Base-by-base conservation (phyloP, 2,888 invertebrate species). In the Capitulum mitella region DNA sequence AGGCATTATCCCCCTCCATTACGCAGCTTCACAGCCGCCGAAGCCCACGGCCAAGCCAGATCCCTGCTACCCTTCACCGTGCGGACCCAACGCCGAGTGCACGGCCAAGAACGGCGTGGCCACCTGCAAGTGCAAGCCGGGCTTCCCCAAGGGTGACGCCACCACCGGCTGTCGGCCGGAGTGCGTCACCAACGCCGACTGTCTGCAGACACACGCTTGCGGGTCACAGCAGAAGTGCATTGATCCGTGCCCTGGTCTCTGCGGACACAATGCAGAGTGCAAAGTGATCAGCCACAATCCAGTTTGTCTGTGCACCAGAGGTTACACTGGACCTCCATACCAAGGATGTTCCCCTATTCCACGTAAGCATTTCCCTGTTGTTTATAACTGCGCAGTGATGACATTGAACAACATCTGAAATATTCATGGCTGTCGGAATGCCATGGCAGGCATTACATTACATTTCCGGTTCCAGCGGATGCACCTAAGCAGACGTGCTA, bases 251-350 rank as follows among this genome's bases (percentile, higher is more conserved):
- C 88, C 90, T 19, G 83, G 80, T 16, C 77, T 81, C 29, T 81
- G 95, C 87, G 81, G 81, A 29, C 89, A 90, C 81, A 82, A 82
- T 64, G 80, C 82, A 48, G 80, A 80, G 82, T 96, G 96, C 86
- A 92, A 93, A 85, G 94, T 94, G 81, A 88, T 93, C 84, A 93
- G 95, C 84, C 96, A 95, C 85, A 91, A 91, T 84, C 91, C 94
- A 29, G 88, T 93, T 82, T 96, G 95, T 87, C 91, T 94, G 90
- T 96, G 96, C 89, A 94, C 95, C 86, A 90, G 90, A 88, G 96
- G 95, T 89, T 95, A 92, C 90, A 91, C 92, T 89, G 92, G 93
- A 87, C 94, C 95, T 89, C 91, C 93, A 86, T 92, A 92, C 89
- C 89, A 89, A 82, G 93, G 92, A 80, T 95, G 95, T 84, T 88